Evolutionary conservation across 2,797 vertebrate species (phyloP).

Genomic region (Sebastes cheni): DNA sequence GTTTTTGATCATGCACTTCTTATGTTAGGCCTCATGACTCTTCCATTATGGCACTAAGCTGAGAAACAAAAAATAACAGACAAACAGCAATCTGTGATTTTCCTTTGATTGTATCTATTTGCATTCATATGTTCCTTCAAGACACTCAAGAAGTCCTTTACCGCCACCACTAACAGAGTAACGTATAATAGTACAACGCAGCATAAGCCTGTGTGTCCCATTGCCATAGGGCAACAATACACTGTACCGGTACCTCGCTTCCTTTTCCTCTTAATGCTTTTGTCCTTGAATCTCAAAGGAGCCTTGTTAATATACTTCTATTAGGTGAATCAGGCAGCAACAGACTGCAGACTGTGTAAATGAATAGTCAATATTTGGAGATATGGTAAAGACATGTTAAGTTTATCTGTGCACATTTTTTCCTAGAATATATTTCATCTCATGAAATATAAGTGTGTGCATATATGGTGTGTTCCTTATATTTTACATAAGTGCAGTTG

Average conservation of each 20-base stretch:
- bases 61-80: constrained; percentile 22
- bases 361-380: constrained; percentile 75
- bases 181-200: constrained; percentile 49
- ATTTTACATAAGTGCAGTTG: constrained; percentile 14
- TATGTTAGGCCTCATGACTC: constrained; percentile 36
- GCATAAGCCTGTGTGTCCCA: constrained; percentile 37
- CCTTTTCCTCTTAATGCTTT: constrained; percentile 62
- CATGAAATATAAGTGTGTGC: background rate
- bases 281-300: constrained; percentile 74
- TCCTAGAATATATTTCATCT: background rate
- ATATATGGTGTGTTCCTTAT: constrained; percentile 2
- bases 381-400: constrained; percentile 51
- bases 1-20: constrained; percentile 61
- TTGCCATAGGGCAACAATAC: constrained; percentile 36
- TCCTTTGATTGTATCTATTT: constrained; percentile 72
- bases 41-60: constrained; percentile 43
- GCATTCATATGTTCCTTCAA: constrained; percentile 54
- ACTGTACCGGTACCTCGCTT: constrained; percentile 33
- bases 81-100: constrained; percentile 67
- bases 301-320: constrained; percentile 72
- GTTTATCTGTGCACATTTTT: constrained; percentile 21
- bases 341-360: constrained; percentile 66
- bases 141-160: constrained; percentile 57
- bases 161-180: constrained; percentile 43
- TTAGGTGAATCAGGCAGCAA: constrained; percentile 70